Conservation (phyloP, 1,140 invertebrate species). For the Epicauta chinensis region DNA sequence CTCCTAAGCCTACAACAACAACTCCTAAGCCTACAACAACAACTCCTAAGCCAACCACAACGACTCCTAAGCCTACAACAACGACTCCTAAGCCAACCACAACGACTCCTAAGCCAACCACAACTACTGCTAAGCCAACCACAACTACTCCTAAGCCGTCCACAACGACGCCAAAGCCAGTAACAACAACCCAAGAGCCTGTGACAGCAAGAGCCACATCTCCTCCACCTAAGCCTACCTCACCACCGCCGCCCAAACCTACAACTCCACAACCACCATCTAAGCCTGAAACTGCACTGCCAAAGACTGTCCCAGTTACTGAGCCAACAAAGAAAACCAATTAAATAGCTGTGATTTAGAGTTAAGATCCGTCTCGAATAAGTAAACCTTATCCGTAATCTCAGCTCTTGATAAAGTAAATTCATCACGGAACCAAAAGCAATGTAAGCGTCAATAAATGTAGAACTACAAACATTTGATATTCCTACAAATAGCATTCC, state of each 20-base stretch:
- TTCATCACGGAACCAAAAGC: no score
- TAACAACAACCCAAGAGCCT: constrained; percentile 20
- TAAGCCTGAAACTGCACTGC: constrained; percentile 3
- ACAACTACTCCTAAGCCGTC: constrained; percentile 18
- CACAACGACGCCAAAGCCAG: constrained; percentile 15
- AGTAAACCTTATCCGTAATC: background rate
- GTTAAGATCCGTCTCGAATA: no score
- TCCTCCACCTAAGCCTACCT: constrained; percentile 24
- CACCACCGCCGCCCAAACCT: constrained; percentile 6
- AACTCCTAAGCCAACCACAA: constrained; percentile 16
- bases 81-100: constrained; percentile 26
- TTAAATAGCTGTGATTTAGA: no score
- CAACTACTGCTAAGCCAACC: constrained; percentile 19
- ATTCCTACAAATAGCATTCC: no score
- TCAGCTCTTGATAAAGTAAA: no score
- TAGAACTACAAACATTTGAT: no score
- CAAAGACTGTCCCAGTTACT: constrained; percentile 6
- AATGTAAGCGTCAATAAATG: no score
- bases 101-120: constrained; percentile 21
- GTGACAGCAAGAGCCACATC: constrained; percentile 11
- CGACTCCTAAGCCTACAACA: constrained; percentile 27
- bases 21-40: constrained; percentile 21
- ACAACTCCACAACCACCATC: constrained; percentile 9
- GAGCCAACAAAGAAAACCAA: constrained; percentile 10
- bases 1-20: constrained; percentile 18